Conservation (phyloP, 1,140 invertebrate species). For the Octopus bimaculoides region DNA sequence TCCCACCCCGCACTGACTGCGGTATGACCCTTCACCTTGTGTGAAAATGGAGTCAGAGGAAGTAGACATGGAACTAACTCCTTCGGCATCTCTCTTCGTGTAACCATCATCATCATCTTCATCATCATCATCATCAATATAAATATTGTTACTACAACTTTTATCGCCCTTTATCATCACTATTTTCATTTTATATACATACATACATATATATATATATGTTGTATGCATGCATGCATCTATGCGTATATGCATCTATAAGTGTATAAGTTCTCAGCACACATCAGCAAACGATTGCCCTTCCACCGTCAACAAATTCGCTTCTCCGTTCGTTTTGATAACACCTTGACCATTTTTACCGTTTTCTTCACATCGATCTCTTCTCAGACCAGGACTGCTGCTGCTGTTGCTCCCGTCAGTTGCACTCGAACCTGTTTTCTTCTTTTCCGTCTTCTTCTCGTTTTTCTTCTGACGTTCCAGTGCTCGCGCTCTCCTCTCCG, state of each 20-base stretch:
- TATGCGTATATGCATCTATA: not conserved
- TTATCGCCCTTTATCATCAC: not conserved
- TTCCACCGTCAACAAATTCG: not conserved
- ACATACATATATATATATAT: not conserved
- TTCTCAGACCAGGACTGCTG: not conserved
- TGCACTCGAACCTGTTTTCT: not conserved
- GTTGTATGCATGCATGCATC: not conserved
- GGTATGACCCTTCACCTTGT: no score
- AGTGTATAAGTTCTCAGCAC: not conserved
- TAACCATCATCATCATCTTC: not conserved
- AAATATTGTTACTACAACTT: not conserved
- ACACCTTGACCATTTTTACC: no score
- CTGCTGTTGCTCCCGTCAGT: not conserved
- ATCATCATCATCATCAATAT: not conserved
- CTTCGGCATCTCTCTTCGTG: not conserved
- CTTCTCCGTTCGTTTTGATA: not conserved
- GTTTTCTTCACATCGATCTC: not conserved
- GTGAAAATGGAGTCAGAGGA: no score
- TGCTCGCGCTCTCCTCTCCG: conserved; percentile 20
- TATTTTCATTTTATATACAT: not conserved
- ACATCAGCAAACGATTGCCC: conserved; percentile 10
- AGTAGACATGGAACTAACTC: no score
- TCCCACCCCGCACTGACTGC: no score
- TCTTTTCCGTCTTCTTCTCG: not conserved
- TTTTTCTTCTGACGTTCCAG: conserved; percentile 14